These are phyloP conservation scores for Leuciscus idus DNA, from an alignment of 2,113 vertebrate genomes.

Conservation along the genomic window DNA sequence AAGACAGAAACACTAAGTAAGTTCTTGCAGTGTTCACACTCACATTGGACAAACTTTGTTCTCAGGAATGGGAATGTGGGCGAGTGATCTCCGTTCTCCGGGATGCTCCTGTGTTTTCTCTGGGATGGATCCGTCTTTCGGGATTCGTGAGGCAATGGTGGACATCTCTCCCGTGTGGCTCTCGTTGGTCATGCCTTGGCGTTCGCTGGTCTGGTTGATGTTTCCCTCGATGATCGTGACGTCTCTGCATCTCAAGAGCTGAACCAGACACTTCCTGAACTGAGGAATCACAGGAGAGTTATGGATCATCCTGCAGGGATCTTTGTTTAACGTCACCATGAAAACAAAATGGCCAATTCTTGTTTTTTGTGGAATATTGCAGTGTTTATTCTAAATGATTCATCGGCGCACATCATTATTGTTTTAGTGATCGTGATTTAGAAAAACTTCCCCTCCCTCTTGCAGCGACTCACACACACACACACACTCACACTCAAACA, in stretches of 20 bases:
- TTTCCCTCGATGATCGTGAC: slow-evolving; percentile 63
- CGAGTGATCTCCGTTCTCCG: slow-evolving; percentile 67
- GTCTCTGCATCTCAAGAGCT: slow-evolving; percentile 75
- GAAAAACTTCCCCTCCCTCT: too few relatives aligned
- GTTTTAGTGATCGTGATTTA: too few relatives aligned
- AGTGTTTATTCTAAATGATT: too few relatives aligned
- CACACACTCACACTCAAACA: too few relatives aligned
- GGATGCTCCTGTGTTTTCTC: slow-evolving; percentile 67
- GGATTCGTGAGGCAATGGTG: slow-evolving; percentile 68
- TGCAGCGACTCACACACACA: too few relatives aligned
- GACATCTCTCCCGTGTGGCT: slow-evolving; percentile 78
- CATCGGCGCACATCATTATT: too few relatives aligned
- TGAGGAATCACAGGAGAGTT: slow-evolving; percentile 59
- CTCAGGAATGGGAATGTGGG: slow-evolving; percentile 74
- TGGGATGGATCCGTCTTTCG: slow-evolving; percentile 51
- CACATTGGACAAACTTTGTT: slow-evolving; percentile 79
- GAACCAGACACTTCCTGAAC: slow-evolving; percentile 86
- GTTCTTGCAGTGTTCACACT: background rate
- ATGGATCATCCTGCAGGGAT: background rate
- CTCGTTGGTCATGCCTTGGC: slow-evolving; percentile 65
- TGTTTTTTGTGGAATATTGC: too few relatives aligned
- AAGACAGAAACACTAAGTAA: too few relatives aligned
- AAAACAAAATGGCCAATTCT: too few relatives aligned
- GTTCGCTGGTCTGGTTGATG: slow-evolving; percentile 72
- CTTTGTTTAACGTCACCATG: too few relatives aligned